Conservation (phyloP, 2,113 vertebrate genomes). For the Chaetodon auriga region DNA sequence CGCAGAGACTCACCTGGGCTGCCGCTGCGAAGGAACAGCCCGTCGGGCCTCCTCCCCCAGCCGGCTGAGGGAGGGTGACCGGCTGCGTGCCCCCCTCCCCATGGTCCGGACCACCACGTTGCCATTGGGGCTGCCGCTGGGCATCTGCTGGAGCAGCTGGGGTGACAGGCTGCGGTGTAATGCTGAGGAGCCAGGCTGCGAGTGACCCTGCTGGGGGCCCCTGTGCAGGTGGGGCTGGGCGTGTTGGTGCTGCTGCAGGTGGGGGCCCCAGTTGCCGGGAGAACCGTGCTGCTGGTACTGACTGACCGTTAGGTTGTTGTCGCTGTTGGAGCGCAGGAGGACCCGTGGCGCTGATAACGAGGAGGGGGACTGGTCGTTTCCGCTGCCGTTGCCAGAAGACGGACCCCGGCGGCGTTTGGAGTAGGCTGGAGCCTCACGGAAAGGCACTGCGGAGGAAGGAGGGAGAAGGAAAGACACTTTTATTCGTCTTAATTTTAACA, state of each 20-base stretch:
- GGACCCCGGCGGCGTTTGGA: slow-evolving; percentile 91
- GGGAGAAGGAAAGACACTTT: neutral
- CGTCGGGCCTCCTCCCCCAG: slow-evolving; percentile 90
- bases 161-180: slow-evolving; percentile 95
- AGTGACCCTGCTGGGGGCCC: slow-evolving; percentile 84
- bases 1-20: slow-evolving; percentile 83
- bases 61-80: slow-evolving; percentile 93
- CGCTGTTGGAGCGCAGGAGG: slow-evolving; percentile 95
- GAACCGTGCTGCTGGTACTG: slow-evolving; percentile 74
- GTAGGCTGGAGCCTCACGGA: slow-evolving; percentile 94
- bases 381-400: slow-evolving; percentile 70
- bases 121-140: slow-evolving; percentile 90
- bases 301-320: slow-evolving; percentile 89
- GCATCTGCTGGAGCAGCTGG: slow-evolving; percentile 92
- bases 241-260: slow-evolving; percentile 61
- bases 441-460: slow-evolving; percentile 88
- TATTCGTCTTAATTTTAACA: too few relatives aligned
- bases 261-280: slow-evolving; percentile 64
- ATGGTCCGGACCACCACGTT: slow-evolving; percentile 88
- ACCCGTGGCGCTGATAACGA: slow-evolving; percentile 91
- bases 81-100: slow-evolving; percentile 87
- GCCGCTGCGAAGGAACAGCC: slow-evolving; percentile 85
- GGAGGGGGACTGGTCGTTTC: slow-evolving; percentile 83
- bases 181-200: slow-evolving; percentile 83
- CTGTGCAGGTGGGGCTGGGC: slow-evolving; percentile 53